A percentile compares a stretch with the other conserved stretches of the same genome.
Conservation (phyloP, 2,888 invertebrate genomes). For the Clitarchus hookeri region DNA sequence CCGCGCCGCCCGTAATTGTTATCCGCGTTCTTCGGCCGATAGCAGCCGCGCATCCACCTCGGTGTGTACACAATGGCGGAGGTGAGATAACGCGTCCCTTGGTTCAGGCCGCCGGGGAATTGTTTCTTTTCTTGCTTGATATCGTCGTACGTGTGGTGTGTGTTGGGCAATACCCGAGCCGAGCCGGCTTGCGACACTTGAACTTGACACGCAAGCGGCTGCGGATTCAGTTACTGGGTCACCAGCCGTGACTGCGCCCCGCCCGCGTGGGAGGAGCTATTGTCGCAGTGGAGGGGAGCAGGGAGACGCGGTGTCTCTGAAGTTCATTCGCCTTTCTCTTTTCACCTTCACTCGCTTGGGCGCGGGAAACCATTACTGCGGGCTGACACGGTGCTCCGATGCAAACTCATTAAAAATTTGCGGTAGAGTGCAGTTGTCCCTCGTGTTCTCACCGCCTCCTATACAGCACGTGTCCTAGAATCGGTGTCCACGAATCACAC, state of each 20-base stretch:
- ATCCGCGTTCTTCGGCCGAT: neutral
- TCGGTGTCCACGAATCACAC: too few relatives aligned
- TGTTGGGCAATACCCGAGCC: neutral
- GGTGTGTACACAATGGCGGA: neutral
- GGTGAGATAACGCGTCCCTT: neutral
- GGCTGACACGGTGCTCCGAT: neutral
- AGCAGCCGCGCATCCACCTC: neutral
- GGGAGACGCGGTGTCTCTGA: neutral
- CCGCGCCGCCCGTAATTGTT: neutral
- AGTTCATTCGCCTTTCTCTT: neutral
- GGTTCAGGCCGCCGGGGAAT: neutral
- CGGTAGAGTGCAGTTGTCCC: neutral
- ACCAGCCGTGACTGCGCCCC: neutral
- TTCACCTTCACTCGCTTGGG: neutral
- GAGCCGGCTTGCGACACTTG: neutral
- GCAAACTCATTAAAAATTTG: neutral
- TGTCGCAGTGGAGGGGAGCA: too few relatives aligned
- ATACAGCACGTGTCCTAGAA: too few relatives aligned
- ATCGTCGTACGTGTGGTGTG: neutral
- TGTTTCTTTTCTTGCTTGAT: neutral
- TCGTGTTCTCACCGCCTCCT: neutral
- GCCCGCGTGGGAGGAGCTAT: too few relatives aligned
- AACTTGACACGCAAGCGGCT: neutral
- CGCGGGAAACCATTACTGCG: neutral
- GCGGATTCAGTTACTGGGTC: neutral